These are phyloP conservation scores for Ambastaia sidthimunki DNA, from an alignment of 2,797 vertebrate species.

Conservation along the genomic window DNA sequence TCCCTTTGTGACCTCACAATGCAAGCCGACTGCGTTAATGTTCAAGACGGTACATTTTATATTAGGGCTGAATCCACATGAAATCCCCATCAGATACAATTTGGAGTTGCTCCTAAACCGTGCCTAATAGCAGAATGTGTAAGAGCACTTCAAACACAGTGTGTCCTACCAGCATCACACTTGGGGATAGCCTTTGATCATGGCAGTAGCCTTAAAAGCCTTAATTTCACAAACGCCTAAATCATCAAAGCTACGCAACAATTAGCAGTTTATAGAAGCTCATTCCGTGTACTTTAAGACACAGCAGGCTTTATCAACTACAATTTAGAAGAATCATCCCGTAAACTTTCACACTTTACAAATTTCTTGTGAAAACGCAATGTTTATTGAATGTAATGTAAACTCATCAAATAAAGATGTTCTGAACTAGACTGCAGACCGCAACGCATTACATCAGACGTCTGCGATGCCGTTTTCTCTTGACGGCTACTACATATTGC, in stretches of 20 bases:
- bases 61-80: constrained; percentile 35
- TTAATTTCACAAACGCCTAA: constrained; percentile 35
- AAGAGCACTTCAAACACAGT: constrained; percentile 41
- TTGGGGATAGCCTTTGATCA: constrained; percentile 48
- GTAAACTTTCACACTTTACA: constrained; percentile 5
- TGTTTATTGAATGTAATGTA: constrained; percentile 13
- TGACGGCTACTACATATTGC: neutral
- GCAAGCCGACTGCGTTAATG: constrained; percentile 30
- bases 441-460: neutral
- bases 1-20: constrained; percentile 27
- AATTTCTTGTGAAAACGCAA: neutral
- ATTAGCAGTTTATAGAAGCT: constrained; percentile 29
- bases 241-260: constrained; percentile 50
- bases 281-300: constrained; percentile 11
- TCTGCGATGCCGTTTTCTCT: neutral
- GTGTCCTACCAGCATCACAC: constrained; percentile 39
- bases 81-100: constrained; percentile 50
- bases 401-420: neutral
- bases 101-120: constrained; percentile 38
- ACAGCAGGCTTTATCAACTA: constrained; percentile 22
- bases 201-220: constrained; percentile 36
- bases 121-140: constrained; percentile 47
- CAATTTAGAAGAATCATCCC: constrained; percentile 11
- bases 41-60: constrained; percentile 40
- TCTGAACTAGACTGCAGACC: neutral